Evolutionary conservation across 2,888 invertebrate genomes (phyloP).

Genomic region (Tipula unca): DNA sequence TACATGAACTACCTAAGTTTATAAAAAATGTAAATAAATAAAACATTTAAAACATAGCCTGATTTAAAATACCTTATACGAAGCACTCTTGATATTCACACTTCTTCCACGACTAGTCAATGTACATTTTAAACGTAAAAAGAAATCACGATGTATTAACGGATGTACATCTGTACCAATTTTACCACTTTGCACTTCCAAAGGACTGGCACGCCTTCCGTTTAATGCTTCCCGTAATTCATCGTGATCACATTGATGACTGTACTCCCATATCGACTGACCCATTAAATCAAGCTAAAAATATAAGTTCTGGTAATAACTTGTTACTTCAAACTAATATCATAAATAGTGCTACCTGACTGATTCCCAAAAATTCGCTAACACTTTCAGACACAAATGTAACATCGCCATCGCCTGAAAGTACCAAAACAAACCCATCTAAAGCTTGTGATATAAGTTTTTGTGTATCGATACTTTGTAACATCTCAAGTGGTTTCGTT

Average conservation of each 20-base stretch:
- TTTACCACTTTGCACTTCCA: slow-evolving; percentile 19
- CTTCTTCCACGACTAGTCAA: slow-evolving; percentile 90
- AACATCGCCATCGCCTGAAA: slow-evolving; percentile 85
- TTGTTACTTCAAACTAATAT: not conserved
- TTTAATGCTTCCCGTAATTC: slow-evolving; percentile 64
- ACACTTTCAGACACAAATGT: slow-evolving; percentile 90
- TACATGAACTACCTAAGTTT: slow-evolving; percentile 74
- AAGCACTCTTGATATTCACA: slow-evolving; percentile 90
- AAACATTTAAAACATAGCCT: not conserved
- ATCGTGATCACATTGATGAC: slow-evolving; percentile 91
- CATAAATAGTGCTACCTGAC: slow-evolving; percentile 59
- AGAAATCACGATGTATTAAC: slow-evolving; percentile 39
- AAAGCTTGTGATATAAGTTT: slow-evolving; percentile 52
- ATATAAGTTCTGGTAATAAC: slow-evolving; percentile 23
- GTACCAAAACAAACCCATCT: slow-evolving; percentile 83
- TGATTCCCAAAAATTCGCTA: slow-evolving; percentile 79
- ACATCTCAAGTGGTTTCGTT: slow-evolving; percentile 35
- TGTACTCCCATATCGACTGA: slow-evolving; percentile 87
- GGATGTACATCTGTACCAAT: slow-evolving; percentile 31
- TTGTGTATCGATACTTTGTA: slow-evolving; percentile 36
- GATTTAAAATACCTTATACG: slow-evolving; percentile 69
- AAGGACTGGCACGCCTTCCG: slow-evolving; percentile 31
- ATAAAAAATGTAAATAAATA: slow-evolving; percentile 14
- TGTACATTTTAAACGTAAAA: slow-evolving; percentile 77
- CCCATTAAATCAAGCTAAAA: slow-evolving; percentile 92